These are phyloP conservation scores for Synodontis membranacea DNA, from an alignment of 2,113 vertebrate species.

Conservation along the genomic window DNA sequence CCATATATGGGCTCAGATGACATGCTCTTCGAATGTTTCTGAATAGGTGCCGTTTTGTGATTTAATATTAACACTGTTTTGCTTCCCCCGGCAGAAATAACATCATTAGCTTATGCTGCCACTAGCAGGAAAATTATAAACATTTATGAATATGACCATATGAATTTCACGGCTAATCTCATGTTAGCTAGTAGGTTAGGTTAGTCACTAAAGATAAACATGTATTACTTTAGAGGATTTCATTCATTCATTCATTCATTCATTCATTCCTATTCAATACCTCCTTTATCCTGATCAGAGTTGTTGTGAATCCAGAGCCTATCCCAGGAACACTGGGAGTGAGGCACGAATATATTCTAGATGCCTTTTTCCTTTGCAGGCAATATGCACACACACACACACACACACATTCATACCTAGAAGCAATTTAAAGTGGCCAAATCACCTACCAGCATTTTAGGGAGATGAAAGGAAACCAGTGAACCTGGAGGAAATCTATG, in stretches of 20 bases:
- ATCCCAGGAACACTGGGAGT: not conserved
- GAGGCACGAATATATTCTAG: not conserved
- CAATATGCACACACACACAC: not conserved
- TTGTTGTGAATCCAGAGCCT: not conserved
- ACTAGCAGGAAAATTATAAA: not conserved
- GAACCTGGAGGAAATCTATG: not conserved
- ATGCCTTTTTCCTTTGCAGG: not conserved
- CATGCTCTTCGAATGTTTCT: not conserved
- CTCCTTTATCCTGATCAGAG: not conserved
- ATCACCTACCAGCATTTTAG: not conserved
- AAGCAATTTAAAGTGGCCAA: not conserved
- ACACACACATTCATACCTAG: not conserved
- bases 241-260: not conserved
- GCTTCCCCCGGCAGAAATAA: not conserved
- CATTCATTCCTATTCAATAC: not conserved
- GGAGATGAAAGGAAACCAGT: not conserved
- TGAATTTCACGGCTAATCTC: not conserved
- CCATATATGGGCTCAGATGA: not conserved
- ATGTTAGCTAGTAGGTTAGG: not conserved
- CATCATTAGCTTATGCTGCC: not conserved
- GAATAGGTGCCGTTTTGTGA: not conserved
- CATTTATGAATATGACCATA: not conserved
- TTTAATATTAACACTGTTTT: not conserved
- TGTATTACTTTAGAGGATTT: no score
- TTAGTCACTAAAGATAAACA: not conserved